Evolutionary conservation across 2,113 vertebrate genomes (phyloP).

Genomic region (Macrotus californicus): DNA sequence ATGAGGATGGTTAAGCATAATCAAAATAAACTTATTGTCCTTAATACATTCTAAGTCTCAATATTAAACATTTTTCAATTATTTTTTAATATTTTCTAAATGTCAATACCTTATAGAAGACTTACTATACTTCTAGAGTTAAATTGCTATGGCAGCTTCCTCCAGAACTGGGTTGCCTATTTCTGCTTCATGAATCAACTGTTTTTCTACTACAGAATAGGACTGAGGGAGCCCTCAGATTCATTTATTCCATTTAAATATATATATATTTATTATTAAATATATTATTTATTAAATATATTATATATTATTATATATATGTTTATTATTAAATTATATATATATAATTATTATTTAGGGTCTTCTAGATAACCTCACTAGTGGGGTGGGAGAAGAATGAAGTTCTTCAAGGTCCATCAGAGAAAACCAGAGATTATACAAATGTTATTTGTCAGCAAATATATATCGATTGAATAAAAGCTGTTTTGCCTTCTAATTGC

Average conservation of each 20-base stretch:
- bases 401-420: slow-evolving; percentile 15
- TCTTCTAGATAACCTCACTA: slow-evolving; percentile 37
- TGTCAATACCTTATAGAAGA: background rate
- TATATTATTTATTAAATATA: no score
- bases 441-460: slow-evolving; percentile 59
- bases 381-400: background rate
- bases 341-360: background rate
- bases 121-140: slow-evolving; percentile 38
- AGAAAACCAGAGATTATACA: slow-evolving; percentile 44
- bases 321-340: no score
- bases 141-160: slow-evolving; percentile 23
- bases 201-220: slow-evolving; percentile 20
- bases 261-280: background rate
- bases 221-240: background rate
- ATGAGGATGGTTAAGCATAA: slow-evolving; percentile 24
- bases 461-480: slow-evolving; percentile 35
- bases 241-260: slow-evolving; percentile 40
- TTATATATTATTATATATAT: no score
- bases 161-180: background rate
- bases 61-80: slow-evolving; percentile 19
- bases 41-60: background rate
- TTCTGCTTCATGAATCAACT: slow-evolving; percentile 42
- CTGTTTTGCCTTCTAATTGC: slow-evolving; percentile 53
- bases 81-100: slow-evolving; percentile 25
- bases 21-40: slow-evolving; percentile 17